Evolutionary conservation across 2,113 vertebrate genomes (phyloP).

Genomic region (Stegostoma tigrinum): DNA sequence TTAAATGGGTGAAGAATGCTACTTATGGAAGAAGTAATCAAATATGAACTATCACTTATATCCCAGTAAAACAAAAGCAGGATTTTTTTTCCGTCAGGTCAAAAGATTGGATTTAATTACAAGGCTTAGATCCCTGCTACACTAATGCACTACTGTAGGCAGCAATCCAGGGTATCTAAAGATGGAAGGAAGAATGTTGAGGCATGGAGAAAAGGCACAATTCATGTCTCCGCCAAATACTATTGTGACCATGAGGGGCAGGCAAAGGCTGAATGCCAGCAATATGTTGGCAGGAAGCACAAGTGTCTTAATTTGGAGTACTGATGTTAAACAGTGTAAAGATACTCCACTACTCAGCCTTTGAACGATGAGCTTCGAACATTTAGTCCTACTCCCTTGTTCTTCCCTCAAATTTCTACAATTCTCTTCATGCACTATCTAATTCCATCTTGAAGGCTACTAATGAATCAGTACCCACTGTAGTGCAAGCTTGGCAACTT

Average conservation of each 20-base stretch:
- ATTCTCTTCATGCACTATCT: background rate
- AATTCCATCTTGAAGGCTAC: background rate
- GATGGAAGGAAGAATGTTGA: background rate
- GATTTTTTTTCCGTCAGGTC: background rate
- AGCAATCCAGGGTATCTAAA: background rate
- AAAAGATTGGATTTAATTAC: background rate
- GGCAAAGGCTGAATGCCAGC: background rate
- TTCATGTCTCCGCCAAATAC: background rate
- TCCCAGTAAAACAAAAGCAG: background rate
- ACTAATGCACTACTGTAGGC: background rate
- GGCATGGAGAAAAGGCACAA: background rate
- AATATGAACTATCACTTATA: background rate
- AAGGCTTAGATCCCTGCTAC: background rate
- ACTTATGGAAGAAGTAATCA: background rate
- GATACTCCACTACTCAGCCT: background rate
- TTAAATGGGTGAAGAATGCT: background rate
- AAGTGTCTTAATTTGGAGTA: background rate
- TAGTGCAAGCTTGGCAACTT: background rate
- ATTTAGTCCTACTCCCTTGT: background rate
- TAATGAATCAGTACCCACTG: background rate
- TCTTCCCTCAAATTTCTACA: background rate
- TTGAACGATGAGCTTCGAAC: background rate
- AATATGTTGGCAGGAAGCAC: background rate
- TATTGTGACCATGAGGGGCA: background rate
- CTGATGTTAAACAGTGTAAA: background rate